phyloP scores from a whole-genome alignment of 2,888 invertebrate genomes.

The Halictus quadricinctus region DNA sequence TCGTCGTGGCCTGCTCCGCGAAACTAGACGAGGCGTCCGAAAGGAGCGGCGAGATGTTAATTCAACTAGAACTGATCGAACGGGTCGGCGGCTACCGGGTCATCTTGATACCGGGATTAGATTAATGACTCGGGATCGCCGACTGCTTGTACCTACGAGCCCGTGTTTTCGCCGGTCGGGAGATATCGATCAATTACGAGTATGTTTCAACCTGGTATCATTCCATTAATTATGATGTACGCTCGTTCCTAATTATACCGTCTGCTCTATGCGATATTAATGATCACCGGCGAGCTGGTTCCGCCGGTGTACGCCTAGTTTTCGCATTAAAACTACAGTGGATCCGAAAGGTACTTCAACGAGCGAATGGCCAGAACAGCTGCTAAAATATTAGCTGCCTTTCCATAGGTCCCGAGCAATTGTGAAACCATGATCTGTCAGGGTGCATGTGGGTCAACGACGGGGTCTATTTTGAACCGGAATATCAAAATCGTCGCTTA shows the following conservation, averaged over 20 bases:
- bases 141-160: conserved; percentile 37
- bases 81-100: conserved; percentile 42
- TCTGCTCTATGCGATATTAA: conserved; percentile 27
- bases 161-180: conserved; percentile 45
- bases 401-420: too few species aligned
- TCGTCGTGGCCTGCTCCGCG: background rate
- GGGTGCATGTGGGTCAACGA: too few species aligned
- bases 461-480: too few species aligned
- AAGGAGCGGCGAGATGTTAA: conserved; percentile 40
- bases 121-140: conserved; percentile 47
- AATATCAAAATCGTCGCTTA: too few species aligned
- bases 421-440: too few species aligned
- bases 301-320: conserved; percentile 1
- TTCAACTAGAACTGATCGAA: conserved; percentile 49
- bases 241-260: conserved; percentile 44
- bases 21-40: conserved; percentile 1
- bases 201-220: conserved; percentile 42
- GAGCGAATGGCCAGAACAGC: too few species aligned
- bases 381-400: too few species aligned
- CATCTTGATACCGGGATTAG: conserved; percentile 47
- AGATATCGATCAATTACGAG: conserved; percentile 56
- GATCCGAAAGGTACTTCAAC: too few species aligned
- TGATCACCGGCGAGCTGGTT: background rate
- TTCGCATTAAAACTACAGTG: too few species aligned
- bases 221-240: conserved; percentile 54